Base-by-base conservation (phyloP, 2,797 vertebrate species). In the Micropoecilia bifurca region DNA sequence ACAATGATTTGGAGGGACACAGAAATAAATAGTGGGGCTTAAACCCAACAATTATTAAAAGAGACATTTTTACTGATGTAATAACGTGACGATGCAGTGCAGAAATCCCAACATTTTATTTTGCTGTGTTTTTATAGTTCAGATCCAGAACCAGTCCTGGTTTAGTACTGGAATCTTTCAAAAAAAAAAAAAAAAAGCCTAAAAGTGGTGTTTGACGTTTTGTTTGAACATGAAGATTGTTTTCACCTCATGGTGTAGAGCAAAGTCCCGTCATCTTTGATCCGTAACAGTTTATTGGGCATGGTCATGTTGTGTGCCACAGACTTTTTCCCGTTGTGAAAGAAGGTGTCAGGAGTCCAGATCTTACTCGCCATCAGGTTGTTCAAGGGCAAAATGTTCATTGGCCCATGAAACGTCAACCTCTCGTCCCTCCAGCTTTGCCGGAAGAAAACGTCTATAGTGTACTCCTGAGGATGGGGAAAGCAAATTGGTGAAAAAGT, bases 321-420 rank as follows among this genome's bases (percentile, higher is more conserved):
- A 0, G 98, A 99, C 90, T 99, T 99, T 82, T 99, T 99, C 74
- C 98, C 98, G 39, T 99, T 99, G 89, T 99, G 98, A 94, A 99
- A 99, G 95, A 99, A 99, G 9, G 98, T 99, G 85, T 99, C 98
- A 20, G 98, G 98, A 50, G 98, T 99, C 98, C 98, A 99, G 92
- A 99, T 99, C 94, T 99, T 99, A 95, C 98, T 99, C 75, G 98
- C 98, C 98, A 99, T 99, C 91, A 99, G 94, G 90, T 99, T 99
- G 95, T 99, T 99, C 88, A 99, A 93, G 73, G 98, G 97, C 83
- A 99, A 95, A 84, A 99, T 98, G 57, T 98, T 98, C 98, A 99
- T 99, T 0, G 98, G 98, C 7, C 98, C 98, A n/a, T 97, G 95
- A 88, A 99, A 99, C 80, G 95, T 98, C 90, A 99, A 94, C 80